Percentiles rank a stretch among this genome's conserved stretches.
Evolutionary conservation across 2,888 invertebrate genomes (phyloP).

Genomic region (Erannis defoliaria): DNA sequence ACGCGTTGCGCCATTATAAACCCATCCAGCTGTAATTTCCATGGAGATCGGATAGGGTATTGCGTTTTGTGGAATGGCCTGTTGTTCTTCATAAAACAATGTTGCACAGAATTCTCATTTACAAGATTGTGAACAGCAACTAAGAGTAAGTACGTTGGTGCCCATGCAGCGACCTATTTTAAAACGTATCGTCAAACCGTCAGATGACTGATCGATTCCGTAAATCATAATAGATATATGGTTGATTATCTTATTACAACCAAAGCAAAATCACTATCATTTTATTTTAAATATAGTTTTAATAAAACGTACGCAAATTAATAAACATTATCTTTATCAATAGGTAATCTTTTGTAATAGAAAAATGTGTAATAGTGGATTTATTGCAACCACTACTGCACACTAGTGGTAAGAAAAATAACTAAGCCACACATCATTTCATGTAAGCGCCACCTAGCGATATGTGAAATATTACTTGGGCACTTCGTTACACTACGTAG

Average conservation of each 20-base stretch:
- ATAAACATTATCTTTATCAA: too few relatives aligned
- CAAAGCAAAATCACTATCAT: neutral
- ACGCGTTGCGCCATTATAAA: constrained; percentile 41
- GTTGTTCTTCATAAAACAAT: constrained; percentile 19
- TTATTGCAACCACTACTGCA: neutral
- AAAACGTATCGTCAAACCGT: too few relatives aligned
- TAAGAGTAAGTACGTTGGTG: neutral
- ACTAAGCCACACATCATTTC: neutral
- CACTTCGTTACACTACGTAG: neutral
- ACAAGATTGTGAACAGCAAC: neutral
- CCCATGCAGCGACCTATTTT: too few relatives aligned
- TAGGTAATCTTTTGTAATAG: neutral
- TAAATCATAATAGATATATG: too few relatives aligned
- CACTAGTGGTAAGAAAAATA: neutral
- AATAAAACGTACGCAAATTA: too few relatives aligned
- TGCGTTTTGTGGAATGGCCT: constrained; percentile 6
- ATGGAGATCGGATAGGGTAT: constrained; percentile 25
- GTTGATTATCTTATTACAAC: too few relatives aligned
- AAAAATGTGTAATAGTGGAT: neutral
- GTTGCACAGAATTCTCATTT: neutral
- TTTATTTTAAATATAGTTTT: too few relatives aligned
- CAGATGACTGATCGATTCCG: too few relatives aligned
- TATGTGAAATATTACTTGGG: neutral
- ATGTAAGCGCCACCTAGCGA: constrained; percentile 45
- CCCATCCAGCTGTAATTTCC: constrained; percentile 26